A percentile compares a stretch with the other conserved stretches of the same genome.
Evolutionary conservation across 2,113 vertebrate species (phyloP).

Genomic region (Podiceps cristatus): DNA sequence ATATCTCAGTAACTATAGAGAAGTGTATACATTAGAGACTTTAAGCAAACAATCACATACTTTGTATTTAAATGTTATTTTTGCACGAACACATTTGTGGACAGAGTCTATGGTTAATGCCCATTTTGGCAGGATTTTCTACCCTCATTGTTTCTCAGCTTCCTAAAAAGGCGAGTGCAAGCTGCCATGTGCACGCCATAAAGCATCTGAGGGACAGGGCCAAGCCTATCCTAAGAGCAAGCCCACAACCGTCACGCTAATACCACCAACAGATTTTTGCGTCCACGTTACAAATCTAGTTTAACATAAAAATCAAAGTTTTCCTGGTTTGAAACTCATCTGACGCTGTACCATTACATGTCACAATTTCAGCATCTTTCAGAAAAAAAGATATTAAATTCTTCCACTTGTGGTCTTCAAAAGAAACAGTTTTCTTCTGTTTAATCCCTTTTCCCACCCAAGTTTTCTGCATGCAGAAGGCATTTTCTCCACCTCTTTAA

Average conservation of each 20-base stretch:
- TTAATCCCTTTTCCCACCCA: neutral
- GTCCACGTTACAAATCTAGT: neutral
- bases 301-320: conserved; percentile 27
- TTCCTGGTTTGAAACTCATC: conserved; percentile 27
- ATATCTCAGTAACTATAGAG: neutral
- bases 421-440: neutral
- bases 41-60: neutral
- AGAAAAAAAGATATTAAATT: neutral
- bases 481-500: neutral
- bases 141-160: neutral
- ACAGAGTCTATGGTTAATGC: neutral
- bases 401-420: conserved; percentile 3
- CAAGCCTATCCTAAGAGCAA: neutral
- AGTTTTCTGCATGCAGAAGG: neutral
- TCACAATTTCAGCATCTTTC: conserved; percentile 15
- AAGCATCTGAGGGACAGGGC: neutral
- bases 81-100: neutral
- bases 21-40: neutral
- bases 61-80: neutral
- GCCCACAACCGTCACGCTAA: neutral
- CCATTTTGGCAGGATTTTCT: conserved; percentile 12
- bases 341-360: neutral
- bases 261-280: neutral
- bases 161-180: neutral
- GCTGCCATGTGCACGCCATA: conserved; percentile 29